Conservation (phyloP, 2,113 vertebrate genomes). For the Typhlomys cinereus region DNA sequence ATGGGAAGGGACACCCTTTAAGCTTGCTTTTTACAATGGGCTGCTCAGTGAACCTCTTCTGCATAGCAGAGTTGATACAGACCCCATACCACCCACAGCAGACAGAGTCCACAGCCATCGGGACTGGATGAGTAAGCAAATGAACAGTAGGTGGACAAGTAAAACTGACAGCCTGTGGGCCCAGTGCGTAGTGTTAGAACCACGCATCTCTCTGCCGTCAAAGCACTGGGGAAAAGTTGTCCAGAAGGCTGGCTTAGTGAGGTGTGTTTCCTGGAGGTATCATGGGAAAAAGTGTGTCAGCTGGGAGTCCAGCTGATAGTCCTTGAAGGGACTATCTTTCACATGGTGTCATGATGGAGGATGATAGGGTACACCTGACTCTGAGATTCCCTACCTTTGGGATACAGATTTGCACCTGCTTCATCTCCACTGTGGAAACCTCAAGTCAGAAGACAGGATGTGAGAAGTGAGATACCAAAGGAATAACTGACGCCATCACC, state of each 20-base stretch:
- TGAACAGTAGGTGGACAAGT: not conserved
- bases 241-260: not conserved
- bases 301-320: not conserved
- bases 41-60: not conserved
- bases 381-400: not conserved
- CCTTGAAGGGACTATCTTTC: not conserved
- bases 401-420: not conserved
- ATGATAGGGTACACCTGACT: not conserved
- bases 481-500: not conserved
- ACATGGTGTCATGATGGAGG: not conserved
- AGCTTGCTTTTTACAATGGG: constrained; percentile 7
- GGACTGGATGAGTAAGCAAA: not conserved
- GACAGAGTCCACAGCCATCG: not conserved
- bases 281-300: not conserved
- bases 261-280: not conserved
- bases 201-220: not conserved
- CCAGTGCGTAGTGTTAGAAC: not conserved
- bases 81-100: not conserved
- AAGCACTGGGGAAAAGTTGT: not conserved
- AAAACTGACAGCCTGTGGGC: not conserved
- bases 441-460: constrained; percentile 15
- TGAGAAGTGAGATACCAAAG: not conserved
- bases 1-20: not conserved
- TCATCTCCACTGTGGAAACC: not conserved
- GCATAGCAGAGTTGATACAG: not conserved